Evolutionary conservation across 1,140 invertebrate species (phyloP).

Genomic region (Papilio polyxenes): DNA sequence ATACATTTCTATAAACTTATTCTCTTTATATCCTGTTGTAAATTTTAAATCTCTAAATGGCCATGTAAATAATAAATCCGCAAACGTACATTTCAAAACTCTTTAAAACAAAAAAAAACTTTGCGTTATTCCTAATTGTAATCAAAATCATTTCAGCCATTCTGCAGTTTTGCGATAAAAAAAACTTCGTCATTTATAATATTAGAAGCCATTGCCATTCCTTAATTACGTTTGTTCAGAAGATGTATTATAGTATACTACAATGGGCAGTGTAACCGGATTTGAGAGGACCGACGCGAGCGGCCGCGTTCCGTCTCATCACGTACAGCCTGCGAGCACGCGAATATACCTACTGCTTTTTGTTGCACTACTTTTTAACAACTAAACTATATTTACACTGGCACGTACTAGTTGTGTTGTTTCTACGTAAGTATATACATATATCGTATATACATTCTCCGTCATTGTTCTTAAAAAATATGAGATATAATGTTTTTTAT

Average conservation of each 20-base stretch:
- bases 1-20: neutral
- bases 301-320: constrained; percentile 59
- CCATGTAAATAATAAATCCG: too few relatives aligned
- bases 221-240: neutral
- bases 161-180: too few relatives aligned
- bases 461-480: too few relatives aligned
- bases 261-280: constrained; percentile 62
- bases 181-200: too few relatives aligned
- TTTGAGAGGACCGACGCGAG: constrained; percentile 54
- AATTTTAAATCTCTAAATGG: too few relatives aligned
- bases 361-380: constrained; percentile 33
- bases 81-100: too few relatives aligned
- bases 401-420: neutral
- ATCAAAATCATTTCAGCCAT: too few relatives aligned
- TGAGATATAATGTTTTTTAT: too few relatives aligned
- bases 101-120: too few relatives aligned
- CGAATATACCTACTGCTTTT: neutral
- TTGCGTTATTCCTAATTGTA: too few relatives aligned
- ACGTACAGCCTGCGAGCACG: constrained; percentile 27
- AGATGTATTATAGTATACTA: constrained; percentile 41
- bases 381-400: constrained; percentile 28
- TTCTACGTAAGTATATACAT: neutral
- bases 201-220: neutral
- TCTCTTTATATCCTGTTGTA: neutral
- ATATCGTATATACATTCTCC: too few relatives aligned